These are phyloP conservation scores for Nephrotoma guestfalica DNA, from an alignment of 2,888 invertebrate species.

Conservation along the genomic window DNA sequence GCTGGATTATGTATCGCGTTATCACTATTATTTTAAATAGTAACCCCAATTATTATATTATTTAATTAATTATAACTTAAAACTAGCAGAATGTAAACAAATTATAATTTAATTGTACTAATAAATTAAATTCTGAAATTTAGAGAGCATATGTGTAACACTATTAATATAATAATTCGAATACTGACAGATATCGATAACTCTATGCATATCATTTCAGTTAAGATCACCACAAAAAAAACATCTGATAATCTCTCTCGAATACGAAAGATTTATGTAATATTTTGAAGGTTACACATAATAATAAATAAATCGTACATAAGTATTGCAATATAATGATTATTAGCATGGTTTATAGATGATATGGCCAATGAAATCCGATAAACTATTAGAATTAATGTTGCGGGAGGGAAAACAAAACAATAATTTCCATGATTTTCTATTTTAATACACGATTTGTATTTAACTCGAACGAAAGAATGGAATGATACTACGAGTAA, in stretches of 20 bases:
- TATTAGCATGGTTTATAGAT: neutral
- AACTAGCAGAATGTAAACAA: neutral
- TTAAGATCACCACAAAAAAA: neutral
- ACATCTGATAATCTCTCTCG: neutral
- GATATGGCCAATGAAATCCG: neutral
- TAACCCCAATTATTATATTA: neutral
- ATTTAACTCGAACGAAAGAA: neutral
- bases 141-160: neutral
- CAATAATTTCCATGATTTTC: neutral
- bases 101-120: neutral
- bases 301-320: neutral
- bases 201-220: neutral
- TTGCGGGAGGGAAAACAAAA: neutral
- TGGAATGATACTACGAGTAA: neutral
- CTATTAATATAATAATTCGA: neutral
- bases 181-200: neutral
- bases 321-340: neutral
- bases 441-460: neutral
- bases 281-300: neutral
- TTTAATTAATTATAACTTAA: neutral
- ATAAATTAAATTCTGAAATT: neutral
- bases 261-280: neutral
- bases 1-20: too few relatives aligned
- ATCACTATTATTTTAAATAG: too few relatives aligned
- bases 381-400: neutral